Base-by-base conservation (phyloP, 64 coral and sea anemone species). In the Pocillopora verrucosa region DNA sequence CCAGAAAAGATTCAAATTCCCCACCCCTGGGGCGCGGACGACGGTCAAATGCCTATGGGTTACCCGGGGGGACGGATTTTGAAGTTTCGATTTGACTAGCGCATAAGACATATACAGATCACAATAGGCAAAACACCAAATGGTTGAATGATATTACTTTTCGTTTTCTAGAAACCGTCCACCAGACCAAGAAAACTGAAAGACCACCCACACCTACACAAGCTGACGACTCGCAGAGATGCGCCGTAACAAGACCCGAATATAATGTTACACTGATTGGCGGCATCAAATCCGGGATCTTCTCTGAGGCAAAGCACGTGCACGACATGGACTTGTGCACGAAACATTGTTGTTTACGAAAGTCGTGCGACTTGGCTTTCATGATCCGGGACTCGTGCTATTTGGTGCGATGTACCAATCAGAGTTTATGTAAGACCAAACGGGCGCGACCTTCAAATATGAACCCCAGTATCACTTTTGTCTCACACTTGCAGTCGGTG, bases 321-420 rank as follows among this genome's bases (percentile, higher is more conserved):
- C 78, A 75, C 26, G 90, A 74, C 88, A 62, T 97, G 59, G 95
- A 97, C 77, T 72, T 90, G 58, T 97, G 95, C 68, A 97, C 90
- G 73, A 79, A 78, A 78, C 91, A 88, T 65, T 97, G 95, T 17
- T 97, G 95, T 61, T 57, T 89, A 12, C 78, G 87, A 79, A 81
- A 84, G n/a, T 77, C 88, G 2, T 97, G 95, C 59, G 77, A 93
- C 84, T 75, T 97, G 73, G 91, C 95, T 61, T 97, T 97, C 78
- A 97, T 97, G 95, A 97, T 97, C 72, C 87, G 95, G 61, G 83
- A 90, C 38, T 93, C 79, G 64, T 97, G 95, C 36, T 97, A 97
- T 57, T 89, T 97, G 24, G 95, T 97, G 22, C 75, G 83, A 22
- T 97, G 95, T 62, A 65, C 41, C 56, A 82, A 76, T 30, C n/a